Percentiles rank a stretch among this genome's conserved stretches.
phyloP scores from a whole-genome alignment of 1,140 invertebrate species.

The Musca domestica region DNA sequence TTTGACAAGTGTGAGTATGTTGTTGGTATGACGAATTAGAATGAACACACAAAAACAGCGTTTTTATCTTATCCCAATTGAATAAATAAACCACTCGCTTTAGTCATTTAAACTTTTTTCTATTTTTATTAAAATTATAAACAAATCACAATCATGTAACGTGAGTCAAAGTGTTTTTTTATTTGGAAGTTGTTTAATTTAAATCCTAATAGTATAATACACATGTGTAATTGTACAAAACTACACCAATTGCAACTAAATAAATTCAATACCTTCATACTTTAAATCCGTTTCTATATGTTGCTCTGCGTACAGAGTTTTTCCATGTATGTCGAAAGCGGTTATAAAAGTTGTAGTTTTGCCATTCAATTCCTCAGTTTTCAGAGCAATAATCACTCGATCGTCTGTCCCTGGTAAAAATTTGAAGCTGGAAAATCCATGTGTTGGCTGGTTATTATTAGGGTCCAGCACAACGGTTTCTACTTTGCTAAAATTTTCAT shows the following conservation, averaged over 20 bases:
- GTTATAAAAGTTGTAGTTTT: slow-evolving; percentile 87
- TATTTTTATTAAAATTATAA: too few relatives aligned
- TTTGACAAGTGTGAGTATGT: too few relatives aligned
- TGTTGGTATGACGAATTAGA: too few relatives aligned
- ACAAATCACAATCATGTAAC: too few relatives aligned
- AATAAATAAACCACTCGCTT: too few relatives aligned
- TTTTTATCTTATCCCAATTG: too few relatives aligned
- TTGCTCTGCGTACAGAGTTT: slow-evolving; percentile 79
- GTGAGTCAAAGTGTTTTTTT: too few relatives aligned
- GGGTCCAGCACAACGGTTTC: slow-evolving; percentile 63
- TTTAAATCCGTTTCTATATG: slow-evolving; percentile 81
- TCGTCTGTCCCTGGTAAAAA: slow-evolving; percentile 91
- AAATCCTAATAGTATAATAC: too few relatives aligned
- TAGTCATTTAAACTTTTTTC: too few relatives aligned
- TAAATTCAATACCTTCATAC: slow-evolving; percentile 97
- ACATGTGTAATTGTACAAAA: too few relatives aligned
- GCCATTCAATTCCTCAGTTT: slow-evolving; percentile 90
- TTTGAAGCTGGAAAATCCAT: slow-evolving; percentile 97
- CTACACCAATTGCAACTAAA: slow-evolving; percentile 57
- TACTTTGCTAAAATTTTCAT: slow-evolving; percentile 69
- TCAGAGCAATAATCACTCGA: slow-evolving; percentile 85
- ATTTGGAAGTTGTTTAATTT: too few relatives aligned
- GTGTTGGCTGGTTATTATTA: slow-evolving; percentile 65
- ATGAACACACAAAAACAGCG: too few relatives aligned
- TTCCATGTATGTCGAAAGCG: slow-evolving; percentile 81